Evolutionary conservation across 2,113 vertebrate genomes (phyloP).

Genomic region (Panthera uncia): DNA sequence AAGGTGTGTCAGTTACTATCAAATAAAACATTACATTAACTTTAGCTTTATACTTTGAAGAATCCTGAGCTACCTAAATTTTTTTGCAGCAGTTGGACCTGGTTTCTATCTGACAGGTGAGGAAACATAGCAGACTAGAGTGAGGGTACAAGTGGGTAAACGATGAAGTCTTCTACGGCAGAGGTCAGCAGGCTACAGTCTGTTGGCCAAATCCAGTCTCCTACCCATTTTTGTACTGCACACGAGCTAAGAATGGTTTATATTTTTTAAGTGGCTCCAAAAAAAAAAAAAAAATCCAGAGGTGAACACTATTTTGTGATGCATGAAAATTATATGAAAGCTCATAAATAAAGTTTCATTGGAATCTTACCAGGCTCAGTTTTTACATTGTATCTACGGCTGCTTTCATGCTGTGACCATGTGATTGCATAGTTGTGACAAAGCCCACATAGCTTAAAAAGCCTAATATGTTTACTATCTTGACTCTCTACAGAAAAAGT

Average conservation of each 20-base stretch:
- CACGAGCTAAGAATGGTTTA: background rate
- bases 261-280: background rate
- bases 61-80: background rate
- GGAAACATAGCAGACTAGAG: background rate
- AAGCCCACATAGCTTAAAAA: background rate
- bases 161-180: background rate
- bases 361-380: background rate
- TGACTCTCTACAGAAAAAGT: background rate
- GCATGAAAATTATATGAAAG: background rate
- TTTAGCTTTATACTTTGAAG: slow-evolving; percentile 11
- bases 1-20: background rate
- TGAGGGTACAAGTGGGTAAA: background rate
- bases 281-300: background rate
- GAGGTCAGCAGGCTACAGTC: background rate
- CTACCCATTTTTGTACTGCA: background rate
- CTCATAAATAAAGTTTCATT: background rate
- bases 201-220: background rate
- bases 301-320: background rate
- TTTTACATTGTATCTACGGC: background rate
- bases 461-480: background rate
- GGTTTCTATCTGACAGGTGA: background rate
- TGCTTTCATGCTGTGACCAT: background rate
- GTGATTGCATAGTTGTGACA: background rate
- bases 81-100: background rate
- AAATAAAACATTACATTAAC: background rate